These are phyloP conservation scores for Dasyornis broadbenti DNA, from an alignment of 2,113 vertebrate species.

Conservation along the genomic window DNA sequence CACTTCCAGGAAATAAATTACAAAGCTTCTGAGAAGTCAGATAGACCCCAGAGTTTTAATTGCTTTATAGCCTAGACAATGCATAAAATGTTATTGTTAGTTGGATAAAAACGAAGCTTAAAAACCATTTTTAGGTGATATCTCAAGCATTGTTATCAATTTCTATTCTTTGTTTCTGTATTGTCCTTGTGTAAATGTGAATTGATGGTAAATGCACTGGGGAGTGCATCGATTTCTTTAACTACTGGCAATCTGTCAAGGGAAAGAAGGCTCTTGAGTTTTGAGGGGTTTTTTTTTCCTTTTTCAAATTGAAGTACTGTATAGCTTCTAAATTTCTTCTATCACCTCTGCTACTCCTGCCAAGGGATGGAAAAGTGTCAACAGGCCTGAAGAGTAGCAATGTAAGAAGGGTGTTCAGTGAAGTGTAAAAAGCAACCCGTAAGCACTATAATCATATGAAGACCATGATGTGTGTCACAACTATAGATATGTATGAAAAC, in stretches of 20 bases:
- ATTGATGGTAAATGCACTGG: not conserved
- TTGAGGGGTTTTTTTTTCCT: not conserved
- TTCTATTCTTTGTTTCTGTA: not conserved
- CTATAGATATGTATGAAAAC: not conserved
- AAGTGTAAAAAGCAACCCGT: not conserved
- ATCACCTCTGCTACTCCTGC: not conserved
- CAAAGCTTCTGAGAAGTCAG: not conserved
- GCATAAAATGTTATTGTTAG: not conserved
- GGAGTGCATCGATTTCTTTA: not conserved
- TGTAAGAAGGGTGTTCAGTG: not conserved
- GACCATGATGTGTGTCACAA: not conserved
- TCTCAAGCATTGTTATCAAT: not conserved
- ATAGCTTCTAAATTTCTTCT: not conserved
- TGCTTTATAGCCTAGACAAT: not conserved
- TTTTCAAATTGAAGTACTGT: not conserved
- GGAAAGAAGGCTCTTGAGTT: not conserved
- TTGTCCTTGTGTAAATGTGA: not conserved
- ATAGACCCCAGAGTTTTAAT: not conserved
- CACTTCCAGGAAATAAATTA: not conserved
- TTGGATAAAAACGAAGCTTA: not conserved
- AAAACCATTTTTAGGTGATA: not conserved
- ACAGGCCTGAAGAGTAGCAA: not conserved
- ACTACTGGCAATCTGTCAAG: not conserved
- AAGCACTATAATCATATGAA: not conserved
- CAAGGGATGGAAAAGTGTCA: not conserved